Base-by-base conservation (phyloP, 1,140 invertebrate genomes). In the Manduca sexta region DNA sequence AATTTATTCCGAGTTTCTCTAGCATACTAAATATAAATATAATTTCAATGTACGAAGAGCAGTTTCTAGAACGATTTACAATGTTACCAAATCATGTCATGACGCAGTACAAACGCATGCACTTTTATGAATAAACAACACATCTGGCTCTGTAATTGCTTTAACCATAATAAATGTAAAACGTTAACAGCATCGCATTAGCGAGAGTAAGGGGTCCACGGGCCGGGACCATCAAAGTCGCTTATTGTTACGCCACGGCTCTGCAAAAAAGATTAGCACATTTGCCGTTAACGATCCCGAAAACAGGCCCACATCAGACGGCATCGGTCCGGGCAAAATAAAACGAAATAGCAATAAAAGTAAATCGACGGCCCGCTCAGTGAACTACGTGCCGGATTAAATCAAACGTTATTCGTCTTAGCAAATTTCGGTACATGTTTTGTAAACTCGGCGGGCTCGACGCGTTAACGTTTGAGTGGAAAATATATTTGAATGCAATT, bases 401-500 rank as follows among this genome's bases (percentile, higher is more conserved):
- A 80, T 84, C 76, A 80, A 80, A 80, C 71, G 69, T 81, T 81
- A 81, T 80, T 81, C 71, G 77, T 79, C 78, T 80, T 77, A 79
- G 73, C 67, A 80, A 84, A 84, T 80, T 80, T 77, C 73, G 69
- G 63, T 69, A 60, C 65, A 66, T 73, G 69, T 69, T 73, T 65
- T 65, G 62, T 58, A 74, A 58, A 67, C 59, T 61, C 49, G 21
- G 53, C 57, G 56, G 64, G 64, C 65, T 64, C 52, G 56, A 60
- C 48, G 52, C 51, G 66, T 54, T 68, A 75, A 64, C 68, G 60
- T 67, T 53, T 45, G 59, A 57, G 42, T 59, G 46, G 42, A 54
- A 61, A 64, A 50, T 56, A 46, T 48, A 57, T 64, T 64, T 55
- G 46, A 67, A 63, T 63, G 62, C 56, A 62, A 64, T 69, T 65